Conservation (phyloP, 2,888 invertebrate species). For the Meganola albula region DNA sequence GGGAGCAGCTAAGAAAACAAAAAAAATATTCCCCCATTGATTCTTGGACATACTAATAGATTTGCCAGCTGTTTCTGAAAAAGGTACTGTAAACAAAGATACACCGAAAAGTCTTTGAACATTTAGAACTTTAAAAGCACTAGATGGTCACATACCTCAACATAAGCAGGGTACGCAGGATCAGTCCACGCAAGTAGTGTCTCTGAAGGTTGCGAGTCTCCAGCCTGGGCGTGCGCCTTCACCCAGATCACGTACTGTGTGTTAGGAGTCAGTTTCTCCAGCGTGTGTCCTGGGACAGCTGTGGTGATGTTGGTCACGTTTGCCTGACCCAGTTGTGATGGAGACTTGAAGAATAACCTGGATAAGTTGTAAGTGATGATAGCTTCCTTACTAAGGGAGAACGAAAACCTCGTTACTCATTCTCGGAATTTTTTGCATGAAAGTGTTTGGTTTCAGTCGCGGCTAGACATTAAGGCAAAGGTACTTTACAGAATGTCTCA, state of each 20-base stretch:
- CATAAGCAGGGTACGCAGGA: conserved; percentile 90
- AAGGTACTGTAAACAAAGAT: no score
- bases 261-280: conserved; percentile 86
- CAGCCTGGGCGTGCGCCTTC: conserved; percentile 81
- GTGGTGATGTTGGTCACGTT: conserved; percentile 80
- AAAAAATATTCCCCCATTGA: no score
- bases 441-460: no score
- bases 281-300: conserved; percentile 82
- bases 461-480: no score
- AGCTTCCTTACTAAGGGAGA: no score
- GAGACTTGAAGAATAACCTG: conserved; percentile 84
- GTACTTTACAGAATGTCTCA: no score
- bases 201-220: conserved; percentile 87
- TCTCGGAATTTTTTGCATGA: neutral
- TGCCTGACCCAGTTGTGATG: conserved; percentile 68
- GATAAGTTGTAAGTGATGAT: no score
- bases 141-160: conserved; percentile 79
- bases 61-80: no score
- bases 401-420: neutral
- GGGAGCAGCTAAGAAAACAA: no score
- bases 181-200: conserved; percentile 92
- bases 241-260: conserved; percentile 90
- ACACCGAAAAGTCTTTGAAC: no score
- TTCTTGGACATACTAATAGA: no score
- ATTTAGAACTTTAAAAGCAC: no score